Evolutionary conservation across 2,113 vertebrate species (phyloP).

Genomic region (Rhinolophus ferrumequinum): DNA sequence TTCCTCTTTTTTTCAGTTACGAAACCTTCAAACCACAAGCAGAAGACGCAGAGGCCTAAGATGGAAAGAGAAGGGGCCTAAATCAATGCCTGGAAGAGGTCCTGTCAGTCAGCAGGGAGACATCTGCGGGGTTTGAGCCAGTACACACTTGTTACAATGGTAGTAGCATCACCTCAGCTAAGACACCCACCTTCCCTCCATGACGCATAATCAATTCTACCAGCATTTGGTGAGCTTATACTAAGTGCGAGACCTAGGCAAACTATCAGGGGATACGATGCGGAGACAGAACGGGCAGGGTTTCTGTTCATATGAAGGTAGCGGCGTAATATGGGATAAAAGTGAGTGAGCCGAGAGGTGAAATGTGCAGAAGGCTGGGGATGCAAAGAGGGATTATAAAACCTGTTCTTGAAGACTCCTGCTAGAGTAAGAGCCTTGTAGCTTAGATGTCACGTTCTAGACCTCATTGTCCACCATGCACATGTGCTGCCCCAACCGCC

Average conservation of each 20-base stretch:
- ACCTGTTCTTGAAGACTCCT: not conserved
- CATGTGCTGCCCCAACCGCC: not conserved
- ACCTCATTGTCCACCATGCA: not conserved
- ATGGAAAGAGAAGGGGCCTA: not conserved
- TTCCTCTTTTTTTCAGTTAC: not conserved
- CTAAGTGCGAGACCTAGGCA: not conserved
- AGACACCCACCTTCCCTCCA: not conserved
- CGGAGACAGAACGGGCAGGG: not conserved
- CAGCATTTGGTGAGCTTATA: not conserved
- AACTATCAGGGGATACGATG: not conserved
- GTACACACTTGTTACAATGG: not conserved
- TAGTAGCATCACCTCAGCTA: not conserved
- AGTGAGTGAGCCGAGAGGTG: not conserved
- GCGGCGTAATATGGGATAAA: not conserved
- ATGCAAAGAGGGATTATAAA: not conserved
- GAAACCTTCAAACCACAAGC: not conserved
- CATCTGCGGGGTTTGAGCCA: not conserved
- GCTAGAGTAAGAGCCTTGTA: not conserved
- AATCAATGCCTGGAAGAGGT: not conserved
- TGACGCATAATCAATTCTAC: not conserved
- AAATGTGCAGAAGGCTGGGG: not conserved
- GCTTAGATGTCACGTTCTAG: not conserved
- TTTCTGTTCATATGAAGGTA: not conserved
- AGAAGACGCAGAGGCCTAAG: not conserved
- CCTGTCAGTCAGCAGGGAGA: not conserved